A percentile compares a stretch with the other conserved stretches of the same genome.
phyloP scores from a whole-genome alignment of 2,113 vertebrate genomes.

The Cheirogaleus medius region DNA sequence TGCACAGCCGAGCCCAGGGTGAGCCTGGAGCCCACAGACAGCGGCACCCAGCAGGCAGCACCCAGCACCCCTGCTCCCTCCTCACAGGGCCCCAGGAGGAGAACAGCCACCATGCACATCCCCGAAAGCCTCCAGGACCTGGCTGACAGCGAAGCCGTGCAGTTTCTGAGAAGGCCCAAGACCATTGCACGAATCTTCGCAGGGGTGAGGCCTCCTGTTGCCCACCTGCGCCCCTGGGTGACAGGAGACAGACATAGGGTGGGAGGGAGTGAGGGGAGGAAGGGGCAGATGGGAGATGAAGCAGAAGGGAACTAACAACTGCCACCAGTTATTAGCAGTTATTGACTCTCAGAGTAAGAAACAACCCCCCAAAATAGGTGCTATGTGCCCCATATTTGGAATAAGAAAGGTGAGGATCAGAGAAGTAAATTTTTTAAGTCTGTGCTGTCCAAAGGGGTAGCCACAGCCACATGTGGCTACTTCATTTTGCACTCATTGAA shows the following conservation, averaged over 20 bases:
- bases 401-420: neutral
- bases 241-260: neutral
- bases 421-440: neutral
- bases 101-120: slow-evolving; percentile 45
- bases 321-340: neutral
- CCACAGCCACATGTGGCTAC: neutral
- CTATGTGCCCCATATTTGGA: neutral
- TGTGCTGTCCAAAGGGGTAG: neutral
- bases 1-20: neutral
- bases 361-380: neutral
- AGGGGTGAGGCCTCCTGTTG: slow-evolving; percentile 73
- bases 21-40: neutral
- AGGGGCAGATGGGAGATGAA: neutral
- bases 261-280: too few relatives aligned
- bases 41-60: neutral
- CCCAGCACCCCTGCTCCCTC: neutral
- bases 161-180: slow-evolving; percentile 76
- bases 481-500: neutral
- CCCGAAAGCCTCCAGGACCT: slow-evolving; percentile 64
- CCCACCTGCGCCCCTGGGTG: neutral
- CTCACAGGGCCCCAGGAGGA: neutral
- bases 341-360: neutral
- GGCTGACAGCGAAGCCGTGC: slow-evolving; percentile 61
- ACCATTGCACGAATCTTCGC: slow-evolving; percentile 57
- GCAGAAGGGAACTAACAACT: neutral